These are phyloP conservation scores for Drosophila sproati DNA, from an alignment of 1,140 invertebrate genomes.

Conservation along the genomic window DNA sequence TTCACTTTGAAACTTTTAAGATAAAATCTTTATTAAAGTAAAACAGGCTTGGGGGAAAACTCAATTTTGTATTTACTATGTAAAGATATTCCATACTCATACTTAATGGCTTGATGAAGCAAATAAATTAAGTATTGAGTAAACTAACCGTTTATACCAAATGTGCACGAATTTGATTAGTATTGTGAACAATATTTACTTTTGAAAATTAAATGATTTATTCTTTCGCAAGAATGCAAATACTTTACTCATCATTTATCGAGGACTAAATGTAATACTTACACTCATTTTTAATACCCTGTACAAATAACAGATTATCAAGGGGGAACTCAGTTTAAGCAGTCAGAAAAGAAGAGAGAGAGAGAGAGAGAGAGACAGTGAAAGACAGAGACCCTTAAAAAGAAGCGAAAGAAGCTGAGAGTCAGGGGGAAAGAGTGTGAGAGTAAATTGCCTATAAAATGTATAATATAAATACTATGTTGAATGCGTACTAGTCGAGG, in stretches of 20 bases:
- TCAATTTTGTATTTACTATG: too few relatives aligned
- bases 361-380: not conserved
- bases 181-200: too few relatives aligned
- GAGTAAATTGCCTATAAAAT: slow-evolving; percentile 7
- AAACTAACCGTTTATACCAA: too few relatives aligned
- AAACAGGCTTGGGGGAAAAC: too few relatives aligned
- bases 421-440: not conserved
- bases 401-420: not conserved
- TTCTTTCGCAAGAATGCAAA: not conserved
- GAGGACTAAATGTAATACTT: not conserved
- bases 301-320: not conserved
- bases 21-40: not conserved
- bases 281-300: not conserved
- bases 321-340: not conserved
- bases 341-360: not conserved
- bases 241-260: not conserved
- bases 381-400: not conserved
- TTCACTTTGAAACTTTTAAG: not conserved
- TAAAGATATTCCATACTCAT: too few relatives aligned
- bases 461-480: slow-evolving; percentile 16
- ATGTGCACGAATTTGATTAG: too few relatives aligned
- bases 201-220: too few relatives aligned
- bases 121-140: too few relatives aligned
- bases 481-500: slow-evolving; percentile 33
- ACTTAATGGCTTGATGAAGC: too few relatives aligned